These are phyloP conservation scores for Mesaphorura yosii DNA, from an alignment of 1,140 invertebrate genomes.

Conservation along the genomic window DNA sequence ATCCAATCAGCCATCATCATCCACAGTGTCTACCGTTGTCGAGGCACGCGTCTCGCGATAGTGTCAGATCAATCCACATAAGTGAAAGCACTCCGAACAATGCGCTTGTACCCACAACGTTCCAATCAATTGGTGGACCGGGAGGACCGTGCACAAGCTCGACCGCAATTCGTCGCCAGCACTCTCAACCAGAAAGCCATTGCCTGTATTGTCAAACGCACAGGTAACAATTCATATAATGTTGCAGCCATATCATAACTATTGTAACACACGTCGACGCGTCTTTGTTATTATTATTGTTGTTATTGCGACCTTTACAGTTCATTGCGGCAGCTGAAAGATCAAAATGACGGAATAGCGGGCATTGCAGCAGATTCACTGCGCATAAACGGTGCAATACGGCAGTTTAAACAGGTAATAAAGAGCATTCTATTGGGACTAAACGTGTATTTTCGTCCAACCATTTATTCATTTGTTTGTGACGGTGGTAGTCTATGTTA, in stretches of 20 bases:
- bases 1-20: slow-evolving; percentile 30
- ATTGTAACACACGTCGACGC: not conserved
- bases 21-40: no score
- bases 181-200: slow-evolving; percentile 75
- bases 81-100: no score
- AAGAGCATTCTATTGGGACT: no score
- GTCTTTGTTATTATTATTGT: slow-evolving; percentile 23
- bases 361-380: slow-evolving; percentile 94
- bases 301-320: slow-evolving; percentile 37
- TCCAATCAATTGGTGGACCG: no score
- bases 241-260: not conserved
- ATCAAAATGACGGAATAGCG: slow-evolving; percentile 75
- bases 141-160: no score
- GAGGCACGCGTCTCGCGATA: no score
- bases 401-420: slow-evolving; percentile 85
- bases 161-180: slow-evolving; percentile 57
- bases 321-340: slow-evolving; percentile 67
- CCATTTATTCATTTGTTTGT: no score
- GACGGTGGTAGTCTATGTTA: no score
- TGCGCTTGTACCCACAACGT: no score
- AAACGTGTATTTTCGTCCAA: no score
- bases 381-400: slow-evolving; percentile 88
- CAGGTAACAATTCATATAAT: slow-evolving; percentile 13
- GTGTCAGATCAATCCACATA: no score
- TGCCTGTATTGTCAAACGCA: slow-evolving; percentile 33